These are phyloP conservation scores for Propsilocerus akamusi DNA, from an alignment of 1,140 invertebrate species.

Conservation along the genomic window DNA sequence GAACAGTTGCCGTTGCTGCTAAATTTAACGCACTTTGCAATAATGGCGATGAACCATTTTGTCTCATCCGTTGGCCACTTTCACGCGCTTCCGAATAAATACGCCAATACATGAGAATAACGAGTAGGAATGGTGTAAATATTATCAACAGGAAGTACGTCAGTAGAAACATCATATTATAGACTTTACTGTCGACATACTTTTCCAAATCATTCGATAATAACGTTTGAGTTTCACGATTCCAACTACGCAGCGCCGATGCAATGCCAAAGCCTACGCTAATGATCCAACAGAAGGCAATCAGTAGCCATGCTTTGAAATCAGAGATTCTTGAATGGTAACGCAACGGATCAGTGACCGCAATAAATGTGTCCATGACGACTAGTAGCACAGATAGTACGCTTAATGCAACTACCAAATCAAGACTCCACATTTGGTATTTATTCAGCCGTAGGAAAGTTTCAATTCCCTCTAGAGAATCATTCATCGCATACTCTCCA, in stretches of 20 bases:
- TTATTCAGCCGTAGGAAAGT: background rate
- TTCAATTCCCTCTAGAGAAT: background rate
- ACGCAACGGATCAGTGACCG: slow-evolving; percentile 69
- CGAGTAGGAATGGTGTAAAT: slow-evolving; percentile 41
- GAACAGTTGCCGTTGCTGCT: slow-evolving; percentile 7
- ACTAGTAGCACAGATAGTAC: slow-evolving; percentile 61
- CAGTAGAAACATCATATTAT: slow-evolving; percentile 20
- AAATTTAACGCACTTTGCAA: slow-evolving; percentile 24
- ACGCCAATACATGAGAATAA: slow-evolving; percentile 48
- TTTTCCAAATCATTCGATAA: background rate
- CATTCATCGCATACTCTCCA: too few species aligned
- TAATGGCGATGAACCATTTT: slow-evolving; percentile 36
- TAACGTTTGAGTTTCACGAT: background rate
- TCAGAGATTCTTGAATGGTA: slow-evolving; percentile 62
- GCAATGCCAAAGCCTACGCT: slow-evolving; percentile 34
- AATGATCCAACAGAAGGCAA: slow-evolving; percentile 43
- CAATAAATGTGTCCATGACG: slow-evolving; percentile 69
- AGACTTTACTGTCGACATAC: slow-evolving; percentile 9
- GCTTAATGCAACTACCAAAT: slow-evolving; percentile 20
- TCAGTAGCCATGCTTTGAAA: slow-evolving; percentile 44
- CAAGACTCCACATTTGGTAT: slow-evolving; percentile 12
- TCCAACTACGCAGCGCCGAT: slow-evolving; percentile 18
- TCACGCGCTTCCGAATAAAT: slow-evolving; percentile 51
- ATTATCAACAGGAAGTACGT: slow-evolving; percentile 36
- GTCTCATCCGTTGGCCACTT: slow-evolving; percentile 46